Base-by-base conservation (phyloP, 30 jellyfish, hydroid and myxozoan genomes). In the Aurelia coerulea region DNA sequence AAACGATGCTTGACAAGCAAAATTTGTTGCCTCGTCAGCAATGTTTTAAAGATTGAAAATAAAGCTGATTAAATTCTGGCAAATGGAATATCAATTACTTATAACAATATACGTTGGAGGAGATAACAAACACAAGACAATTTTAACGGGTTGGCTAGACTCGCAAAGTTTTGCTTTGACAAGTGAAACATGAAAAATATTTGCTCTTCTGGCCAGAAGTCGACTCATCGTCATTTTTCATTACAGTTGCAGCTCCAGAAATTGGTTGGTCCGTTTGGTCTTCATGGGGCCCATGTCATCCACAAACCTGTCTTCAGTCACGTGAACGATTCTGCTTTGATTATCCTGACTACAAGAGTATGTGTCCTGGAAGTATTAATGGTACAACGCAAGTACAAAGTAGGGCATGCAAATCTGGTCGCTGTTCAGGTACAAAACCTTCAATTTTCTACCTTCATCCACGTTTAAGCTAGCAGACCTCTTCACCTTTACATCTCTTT, bases 231-330 rank as follows among this genome's bases (percentile, higher is more conserved):
- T 29, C 32, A 11, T 62, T 8, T 62, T 62, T 1, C 10, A n/a
- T n/a, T 62, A 14, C 6, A 73, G 83, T 73, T 50, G 16, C 83
- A 73, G 83, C 68, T 16, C 68, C 83, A 17, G 54, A 65, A 15
- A 17, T 16, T 17, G 46, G 68, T 39, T 73, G 83, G 83, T 73
- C 83, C 7, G 46, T 73, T 16, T 73, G 68, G 68, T 73, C 83
- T 18, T 73, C 83, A 42, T 73, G 83, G 83, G 54, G 83, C 5
- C 83, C 68, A 2, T 73, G 83, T 49, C 34, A 73, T 42, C 83
- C 37, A 73, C 18, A n/a, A 12, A 73, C 16, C n/a, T 73, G 83
- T 33, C 23, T 3, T 15, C 83, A 73, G 59, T 46, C 49, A 73
- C 83, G 83, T 6, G 83, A 39, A 49, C 23, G 83, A 50, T 73